A percentile compares a stretch with the other conserved stretches of the same genome.
Conservation (phyloP, 2,888 invertebrate genomes). For the Leptopterna dolabrata region DNA sequence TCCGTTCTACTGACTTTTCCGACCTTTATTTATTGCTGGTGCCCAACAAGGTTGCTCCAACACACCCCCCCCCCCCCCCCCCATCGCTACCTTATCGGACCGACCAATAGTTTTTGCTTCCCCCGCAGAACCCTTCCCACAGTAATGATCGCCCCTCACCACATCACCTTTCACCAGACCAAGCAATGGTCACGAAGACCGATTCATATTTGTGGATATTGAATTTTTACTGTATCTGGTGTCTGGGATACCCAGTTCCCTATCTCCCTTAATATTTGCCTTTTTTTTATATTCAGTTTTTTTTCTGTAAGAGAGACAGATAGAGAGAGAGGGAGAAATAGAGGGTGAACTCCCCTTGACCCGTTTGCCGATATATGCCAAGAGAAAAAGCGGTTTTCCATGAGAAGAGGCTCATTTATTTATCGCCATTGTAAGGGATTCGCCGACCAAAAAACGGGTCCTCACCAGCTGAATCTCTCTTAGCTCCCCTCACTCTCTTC, state of each 20-base stretch:
- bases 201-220: conserved; percentile 21
- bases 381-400: conserved; percentile 16
- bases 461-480: background rate
- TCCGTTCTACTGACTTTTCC: background rate
- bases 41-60: background rate
- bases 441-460: background rate
- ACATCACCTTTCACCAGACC: background rate
- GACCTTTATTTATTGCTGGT: conserved; percentile 9
- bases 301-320: background rate
- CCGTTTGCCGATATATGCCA: background rate
- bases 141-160: background rate
- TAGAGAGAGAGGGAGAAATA: too few species aligned
- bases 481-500: background rate
- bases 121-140: background rate
- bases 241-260: background rate
- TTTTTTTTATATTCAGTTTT: background rate
- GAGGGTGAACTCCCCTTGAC: background rate
- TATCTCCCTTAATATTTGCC: background rate
- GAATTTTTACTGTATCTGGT: conserved; percentile 16
- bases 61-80: background rate
- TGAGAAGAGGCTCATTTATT: conserved; percentile 24
- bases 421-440: conserved; percentile 7
- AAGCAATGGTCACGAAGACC: background rate
- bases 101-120: conserved; percentile 9
- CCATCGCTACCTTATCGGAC: too few species aligned